Evolutionary conservation across 2,888 invertebrate genomes (phyloP), one percentile per base, ranked within the genome.

Genomic region (Phengaris alcon): DNA sequence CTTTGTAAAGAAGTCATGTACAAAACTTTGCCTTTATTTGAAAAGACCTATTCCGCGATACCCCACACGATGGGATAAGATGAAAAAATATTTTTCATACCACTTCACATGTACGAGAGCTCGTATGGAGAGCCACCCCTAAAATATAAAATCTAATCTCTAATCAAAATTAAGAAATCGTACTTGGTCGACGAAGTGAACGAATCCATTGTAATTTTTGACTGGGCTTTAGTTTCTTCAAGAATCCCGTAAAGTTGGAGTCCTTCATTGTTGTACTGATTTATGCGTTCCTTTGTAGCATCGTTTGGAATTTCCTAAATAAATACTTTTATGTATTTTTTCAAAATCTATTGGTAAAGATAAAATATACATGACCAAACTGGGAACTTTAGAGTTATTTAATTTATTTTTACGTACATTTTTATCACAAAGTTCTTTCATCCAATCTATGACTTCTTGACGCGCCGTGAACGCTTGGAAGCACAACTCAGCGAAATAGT

Each of bases 371-470:
- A 35, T 35, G 35, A 35, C 35, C 35, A 22, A 22, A 1, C 22
- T 22, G 22, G 22, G 22, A 22, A 22, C 22, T 35, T 35, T 35
- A 35, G 35, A 35, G 35, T 35, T 35, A 35, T 35, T 35, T 35
- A 35, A 35, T 35, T 35, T 35, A 35, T 35, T 35, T 6, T 6
- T 75, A 77, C 86, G 81, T 78, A 91, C 91, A 77, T 84, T 81
- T 78, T 81, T 83, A 78, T 85, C 85, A 52, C 90, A 80, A 51
- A 90, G 82, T 75, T 88, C 87, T 76, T 93, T 91, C 22, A 90
- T 82, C 93, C 93, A 93, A 78, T 93, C 91, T 76, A 93, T 89
- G 12, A 93, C 82, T 82, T 93, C 92, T 82, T 93, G 92, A 2
- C 93, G 88, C 7, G 88, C 85, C 2, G 88, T 84, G 78, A 91